phyloP scores from a whole-genome alignment of 1,140 invertebrate species.

The Tribolium madens region DNA sequence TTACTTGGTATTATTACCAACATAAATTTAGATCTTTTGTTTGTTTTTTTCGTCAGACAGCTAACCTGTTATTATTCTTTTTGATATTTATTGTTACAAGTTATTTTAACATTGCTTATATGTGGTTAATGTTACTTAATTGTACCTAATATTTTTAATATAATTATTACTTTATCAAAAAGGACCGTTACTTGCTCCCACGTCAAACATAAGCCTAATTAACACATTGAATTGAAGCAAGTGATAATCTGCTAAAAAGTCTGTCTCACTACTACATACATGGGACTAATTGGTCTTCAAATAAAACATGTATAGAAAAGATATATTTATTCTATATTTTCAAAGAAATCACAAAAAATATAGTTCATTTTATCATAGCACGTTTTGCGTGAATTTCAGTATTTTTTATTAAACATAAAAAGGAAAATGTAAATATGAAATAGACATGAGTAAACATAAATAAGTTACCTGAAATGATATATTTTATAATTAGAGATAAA shows the following conservation, averaged over 20 bases:
- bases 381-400: background rate
- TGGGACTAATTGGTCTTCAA: background rate
- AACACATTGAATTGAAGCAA: too few relatives aligned
- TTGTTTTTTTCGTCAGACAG: constrained; percentile 6
- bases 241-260: too few relatives aligned
- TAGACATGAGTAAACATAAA: background rate
- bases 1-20: constrained; percentile 23
- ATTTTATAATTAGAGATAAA: background rate
- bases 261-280: too few relatives aligned
- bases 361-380: background rate
- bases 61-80: constrained; percentile 47
- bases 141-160: constrained; percentile 64
- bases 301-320: constrained; percentile 8
- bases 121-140: constrained; percentile 62
- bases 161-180: constrained; percentile 53
- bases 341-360: constrained; percentile 23
- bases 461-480: background rate
- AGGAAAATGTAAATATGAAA: background rate
- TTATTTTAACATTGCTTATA: constrained; percentile 54
- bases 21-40: background rate
- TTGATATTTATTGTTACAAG: constrained; percentile 53
- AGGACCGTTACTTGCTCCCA: background rate
- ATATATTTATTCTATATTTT: constrained; percentile 28
- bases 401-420: background rate
- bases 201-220: too few relatives aligned